These are phyloP conservation scores for Meandrina meandrites DNA, from an alignment of 92 coral and sea anemone genomes.

Conservation along the genomic window DNA sequence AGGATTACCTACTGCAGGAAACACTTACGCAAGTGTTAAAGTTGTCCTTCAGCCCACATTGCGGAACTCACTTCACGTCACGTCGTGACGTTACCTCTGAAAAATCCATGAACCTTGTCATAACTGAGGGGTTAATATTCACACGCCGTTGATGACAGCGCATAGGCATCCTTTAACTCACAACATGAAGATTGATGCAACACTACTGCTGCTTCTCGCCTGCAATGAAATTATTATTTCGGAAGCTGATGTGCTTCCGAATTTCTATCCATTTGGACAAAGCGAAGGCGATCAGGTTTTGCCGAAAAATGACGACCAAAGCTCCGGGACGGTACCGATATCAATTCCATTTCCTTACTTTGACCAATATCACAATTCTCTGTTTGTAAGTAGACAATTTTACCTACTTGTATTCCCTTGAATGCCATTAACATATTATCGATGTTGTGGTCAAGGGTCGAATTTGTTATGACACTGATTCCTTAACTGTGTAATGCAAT, in stretches of 20 bases:
- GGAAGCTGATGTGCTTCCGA: slow-evolving; percentile 5
- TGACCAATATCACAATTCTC: slow-evolving; percentile 58
- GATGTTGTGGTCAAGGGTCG: background rate
- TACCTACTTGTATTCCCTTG: background rate
- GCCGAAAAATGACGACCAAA: slow-evolving; percentile 59
- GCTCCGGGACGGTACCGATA: slow-evolving; percentile 58
- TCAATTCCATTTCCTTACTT: slow-evolving; percentile 67
- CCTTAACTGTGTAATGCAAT: too few species aligned
- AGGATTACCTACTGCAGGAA: too few species aligned
- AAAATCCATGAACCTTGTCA: background rate
- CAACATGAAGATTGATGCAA: background rate
- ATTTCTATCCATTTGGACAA: slow-evolving; percentile 68
- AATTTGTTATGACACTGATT: too few species aligned
- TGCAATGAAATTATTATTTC: background rate
- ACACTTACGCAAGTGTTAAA: too few species aligned
- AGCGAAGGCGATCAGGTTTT: slow-evolving; percentile 25
- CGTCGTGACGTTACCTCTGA: too few species aligned
- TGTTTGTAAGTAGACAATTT: slow-evolving; percentile 58
- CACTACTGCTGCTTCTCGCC: background rate
- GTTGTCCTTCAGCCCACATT: too few species aligned
- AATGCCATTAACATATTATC: background rate
- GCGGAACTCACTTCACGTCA: too few species aligned
- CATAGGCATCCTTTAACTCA: background rate
- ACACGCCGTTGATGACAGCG: background rate
- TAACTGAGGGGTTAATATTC: background rate